These are phyloP conservation scores for Phortica magna DNA, from an alignment of 2,888 invertebrate genomes.

Conservation along the genomic window DNA sequence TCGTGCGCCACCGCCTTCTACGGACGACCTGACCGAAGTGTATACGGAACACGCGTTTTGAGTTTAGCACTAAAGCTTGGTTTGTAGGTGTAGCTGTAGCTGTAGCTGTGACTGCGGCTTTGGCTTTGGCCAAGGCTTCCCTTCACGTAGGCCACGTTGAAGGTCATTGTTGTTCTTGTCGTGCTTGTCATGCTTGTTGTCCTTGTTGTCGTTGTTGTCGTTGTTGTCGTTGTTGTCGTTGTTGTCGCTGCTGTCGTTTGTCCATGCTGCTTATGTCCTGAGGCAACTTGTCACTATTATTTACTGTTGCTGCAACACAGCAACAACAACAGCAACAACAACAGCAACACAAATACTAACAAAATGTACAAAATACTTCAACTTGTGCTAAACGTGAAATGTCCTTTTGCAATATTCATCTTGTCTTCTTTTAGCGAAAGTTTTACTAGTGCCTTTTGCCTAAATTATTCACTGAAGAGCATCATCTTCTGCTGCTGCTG, in stretches of 20 bases:
- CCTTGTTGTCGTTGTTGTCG: too few species aligned
- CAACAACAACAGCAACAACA: neutral
- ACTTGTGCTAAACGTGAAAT: neutral
- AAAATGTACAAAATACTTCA: neutral
- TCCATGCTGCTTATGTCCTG: constrained; percentile 17
- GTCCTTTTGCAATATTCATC: neutral
- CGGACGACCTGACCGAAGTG: too few species aligned
- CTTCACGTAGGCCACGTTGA: neutral
- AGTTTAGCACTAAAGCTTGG: too few species aligned
- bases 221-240: too few species aligned
- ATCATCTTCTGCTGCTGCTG: constrained; percentile 33
- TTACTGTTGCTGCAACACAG: constrained; percentile 19
- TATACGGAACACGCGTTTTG: too few species aligned
- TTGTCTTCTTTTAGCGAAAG: constrained; percentile 9
- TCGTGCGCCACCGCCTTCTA: too few species aligned
- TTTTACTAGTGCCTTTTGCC: constrained; percentile 32
- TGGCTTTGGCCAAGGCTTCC: too few species aligned
- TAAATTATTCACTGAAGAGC: constrained; percentile 39
- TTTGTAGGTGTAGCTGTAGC: too few species aligned
- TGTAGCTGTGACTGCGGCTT: too few species aligned
- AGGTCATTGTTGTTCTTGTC: neutral
- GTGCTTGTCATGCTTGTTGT: too few species aligned
- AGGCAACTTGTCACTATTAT: constrained; percentile 17
- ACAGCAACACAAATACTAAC: neutral
- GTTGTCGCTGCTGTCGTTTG: too few species aligned